phyloP scores from a whole-genome alignment of 2,113 vertebrate species.

The Seriola dumerili region DNA sequence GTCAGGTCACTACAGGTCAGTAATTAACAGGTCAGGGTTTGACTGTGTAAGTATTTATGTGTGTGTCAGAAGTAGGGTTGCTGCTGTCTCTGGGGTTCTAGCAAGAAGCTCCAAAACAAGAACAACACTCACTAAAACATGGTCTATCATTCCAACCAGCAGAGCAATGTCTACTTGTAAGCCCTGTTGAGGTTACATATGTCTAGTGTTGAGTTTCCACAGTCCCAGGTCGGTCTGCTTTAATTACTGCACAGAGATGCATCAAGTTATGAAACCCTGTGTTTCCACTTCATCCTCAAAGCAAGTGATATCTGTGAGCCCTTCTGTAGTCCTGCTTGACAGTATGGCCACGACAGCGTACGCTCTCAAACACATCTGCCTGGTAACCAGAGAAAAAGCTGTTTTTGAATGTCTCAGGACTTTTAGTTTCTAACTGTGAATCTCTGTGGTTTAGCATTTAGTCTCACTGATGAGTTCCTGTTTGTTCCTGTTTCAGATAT shows the following conservation, averaged over 20 bases:
- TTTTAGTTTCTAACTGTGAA: not conserved
- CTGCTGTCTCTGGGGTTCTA: slow-evolving; percentile 39
- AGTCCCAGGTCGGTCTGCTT: not conserved
- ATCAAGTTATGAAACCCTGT: not conserved
- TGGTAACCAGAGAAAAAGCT: not conserved
- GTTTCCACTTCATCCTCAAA: not conserved
- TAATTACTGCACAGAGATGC: not conserved
- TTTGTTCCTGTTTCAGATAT: not conserved
- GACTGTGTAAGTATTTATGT: slow-evolving; percentile 4
- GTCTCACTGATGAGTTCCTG: not conserved
- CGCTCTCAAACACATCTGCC: not conserved
- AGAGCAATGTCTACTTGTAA: not conserved
- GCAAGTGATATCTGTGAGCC: not conserved
- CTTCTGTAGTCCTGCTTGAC: not conserved
- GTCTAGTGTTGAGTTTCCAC: not conserved
- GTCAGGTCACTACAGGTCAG: too few relatives aligned
- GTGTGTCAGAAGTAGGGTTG: slow-evolving; percentile 26
- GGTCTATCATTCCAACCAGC: slow-evolving; percentile 22
- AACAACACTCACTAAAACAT: slow-evolving; percentile 14
- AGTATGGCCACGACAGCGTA: too few relatives aligned
- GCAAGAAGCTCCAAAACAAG: slow-evolving; percentile 38
- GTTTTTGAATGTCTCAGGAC: not conserved
- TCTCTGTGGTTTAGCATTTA: not conserved
- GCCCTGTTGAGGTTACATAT: not conserved
- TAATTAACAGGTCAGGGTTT: too few relatives aligned